These are phyloP conservation scores for Neopelma chrysocephalum DNA, from an alignment of 2,797 vertebrate species.

Conservation along the genomic window DNA sequence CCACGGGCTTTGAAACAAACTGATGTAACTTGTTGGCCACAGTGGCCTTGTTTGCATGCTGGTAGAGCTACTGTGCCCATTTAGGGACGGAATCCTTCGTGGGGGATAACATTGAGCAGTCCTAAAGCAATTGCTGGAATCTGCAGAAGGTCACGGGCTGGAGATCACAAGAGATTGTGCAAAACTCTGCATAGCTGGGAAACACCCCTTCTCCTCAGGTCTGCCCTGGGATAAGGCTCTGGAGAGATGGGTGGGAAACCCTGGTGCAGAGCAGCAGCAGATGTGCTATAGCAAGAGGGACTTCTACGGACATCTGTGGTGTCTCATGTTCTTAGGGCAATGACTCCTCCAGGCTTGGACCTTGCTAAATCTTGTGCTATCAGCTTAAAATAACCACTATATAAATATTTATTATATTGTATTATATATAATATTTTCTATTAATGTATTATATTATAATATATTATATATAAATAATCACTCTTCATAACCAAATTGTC, in stretches of 20 bases:
- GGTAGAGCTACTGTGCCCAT: neutral
- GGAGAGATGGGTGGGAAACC: neutral
- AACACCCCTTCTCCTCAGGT: neutral
- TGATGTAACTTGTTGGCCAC: neutral
- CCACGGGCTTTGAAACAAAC: neutral
- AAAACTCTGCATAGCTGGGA: neutral
- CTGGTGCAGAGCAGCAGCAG: rapidly evolving
- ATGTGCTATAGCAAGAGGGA: neutral
- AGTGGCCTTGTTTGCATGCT: neutral
- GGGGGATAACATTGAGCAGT: neutral
- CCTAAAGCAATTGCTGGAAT: neutral
- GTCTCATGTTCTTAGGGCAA: neutral
- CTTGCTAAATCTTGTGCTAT: neutral
- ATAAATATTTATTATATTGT: no score
- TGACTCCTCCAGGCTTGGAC: neutral
- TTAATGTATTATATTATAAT: no score
- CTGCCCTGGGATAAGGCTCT: neutral
- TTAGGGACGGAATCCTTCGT: neutral
- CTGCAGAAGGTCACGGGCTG: neutral
- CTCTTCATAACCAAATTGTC: neutral
- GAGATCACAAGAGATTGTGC: neutral
- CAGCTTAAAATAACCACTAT: neutral
- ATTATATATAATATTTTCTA: no score
- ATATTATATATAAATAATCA: no score
- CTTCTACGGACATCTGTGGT: rapidly evolving